Evolutionary conservation across 2,888 invertebrate genomes (phyloP).

Genomic region (Nymphalis c-album): DNA sequence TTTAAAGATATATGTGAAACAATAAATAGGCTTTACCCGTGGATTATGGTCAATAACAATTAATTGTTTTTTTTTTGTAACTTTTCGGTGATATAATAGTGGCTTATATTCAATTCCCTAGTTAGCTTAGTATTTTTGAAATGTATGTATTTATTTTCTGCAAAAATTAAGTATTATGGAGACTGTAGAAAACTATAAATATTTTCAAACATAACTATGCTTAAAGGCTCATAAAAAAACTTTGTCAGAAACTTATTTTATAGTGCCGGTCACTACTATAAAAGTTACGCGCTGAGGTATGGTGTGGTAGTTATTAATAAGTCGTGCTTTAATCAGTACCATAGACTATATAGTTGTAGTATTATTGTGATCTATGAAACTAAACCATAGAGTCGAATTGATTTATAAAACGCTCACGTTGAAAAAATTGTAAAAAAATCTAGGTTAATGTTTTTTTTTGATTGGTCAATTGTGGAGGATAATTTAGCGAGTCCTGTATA

Average conservation of each 20-base stretch:
- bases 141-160: too few species aligned
- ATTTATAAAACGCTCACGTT: constrained; percentile 22
- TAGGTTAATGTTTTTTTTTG: constrained; percentile 9
- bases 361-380: constrained; percentile 35
- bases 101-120: too few species aligned
- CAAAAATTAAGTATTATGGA: too few species aligned
- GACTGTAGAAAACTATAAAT: too few species aligned
- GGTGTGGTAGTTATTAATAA: not conserved
- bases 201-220: too few species aligned
- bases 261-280: constrained; percentile 5
- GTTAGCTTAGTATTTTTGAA: too few species aligned
- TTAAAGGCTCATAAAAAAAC: not conserved
- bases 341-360: constrained; percentile 30
- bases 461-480: not conserved
- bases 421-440: constrained; percentile 8
- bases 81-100: too few species aligned
- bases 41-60: too few species aligned
- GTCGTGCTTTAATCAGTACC: constrained; percentile 31
- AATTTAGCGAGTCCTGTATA: not conserved
- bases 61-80: too few species aligned
- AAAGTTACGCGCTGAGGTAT: constrained; percentile 5
- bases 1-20: too few species aligned
- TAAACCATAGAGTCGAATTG: constrained; percentile 27
- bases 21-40: too few species aligned
- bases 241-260: not conserved